phyloP scores from a whole-genome alignment of 2,113 vertebrate species.

The Dicentrarchus labrax region DNA sequence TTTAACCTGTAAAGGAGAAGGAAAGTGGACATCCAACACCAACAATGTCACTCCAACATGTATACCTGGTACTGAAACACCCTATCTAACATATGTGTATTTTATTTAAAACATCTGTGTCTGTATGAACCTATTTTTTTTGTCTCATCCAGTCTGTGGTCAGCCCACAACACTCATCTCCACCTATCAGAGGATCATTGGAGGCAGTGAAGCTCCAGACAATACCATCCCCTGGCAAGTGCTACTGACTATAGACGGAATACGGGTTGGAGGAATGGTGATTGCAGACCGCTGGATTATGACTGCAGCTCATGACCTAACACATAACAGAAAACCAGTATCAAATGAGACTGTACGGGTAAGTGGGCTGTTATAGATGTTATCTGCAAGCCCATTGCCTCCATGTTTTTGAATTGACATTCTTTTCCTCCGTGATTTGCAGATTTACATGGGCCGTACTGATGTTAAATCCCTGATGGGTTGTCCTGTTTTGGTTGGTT shows the following conservation, averaged over 20 bases:
- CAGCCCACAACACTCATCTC: conserved; percentile 4
- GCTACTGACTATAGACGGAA: rapidly evolving
- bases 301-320: conserved; percentile 76
- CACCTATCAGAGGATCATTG: conserved; percentile 58
- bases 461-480: rapidly evolving
- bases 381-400: not conserved
- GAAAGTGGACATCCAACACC: conserved; percentile 18
- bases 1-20: conserved; percentile 21
- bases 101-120: not conserved
- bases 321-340: rapidly evolving
- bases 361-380: not conserved
- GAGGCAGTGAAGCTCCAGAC: conserved; percentile 33
- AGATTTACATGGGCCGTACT: conserved; percentile 67
- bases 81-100: too few relatives aligned
- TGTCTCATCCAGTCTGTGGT: conserved; percentile 71
- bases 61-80: conserved; percentile 12
- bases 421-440: not conserved
- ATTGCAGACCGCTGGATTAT: conserved; percentile 78
- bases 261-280: conserved; percentile 63
- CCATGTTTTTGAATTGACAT: not conserved
- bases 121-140: not conserved
- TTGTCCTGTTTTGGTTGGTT: not conserved
- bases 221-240: conserved; percentile 82
- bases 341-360: conserved; percentile 6
- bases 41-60: not conserved